Evolutionary conservation across 1,140 invertebrate species (phyloP).

Genomic region (Drosophila bipectinata): DNA sequence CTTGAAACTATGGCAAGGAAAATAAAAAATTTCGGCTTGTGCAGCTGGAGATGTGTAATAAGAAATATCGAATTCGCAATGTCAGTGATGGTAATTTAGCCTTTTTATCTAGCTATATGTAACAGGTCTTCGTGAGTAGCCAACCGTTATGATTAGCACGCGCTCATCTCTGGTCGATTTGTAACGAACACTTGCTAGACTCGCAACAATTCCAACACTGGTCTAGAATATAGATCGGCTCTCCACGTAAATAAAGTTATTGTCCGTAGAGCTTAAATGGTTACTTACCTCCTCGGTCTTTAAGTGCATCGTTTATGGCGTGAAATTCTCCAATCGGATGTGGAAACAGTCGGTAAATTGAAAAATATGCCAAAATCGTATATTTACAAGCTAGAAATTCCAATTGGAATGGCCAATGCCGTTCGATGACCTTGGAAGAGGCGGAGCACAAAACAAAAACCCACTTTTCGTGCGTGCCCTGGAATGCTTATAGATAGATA

Average conservation of each 20-base stretch:
- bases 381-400: background rate
- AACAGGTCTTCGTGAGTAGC: background rate
- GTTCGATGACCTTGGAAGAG: conserved; percentile 46
- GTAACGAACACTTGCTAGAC: conserved; percentile 16
- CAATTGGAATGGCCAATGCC: conserved; percentile 17
- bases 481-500: conserved; percentile 34
- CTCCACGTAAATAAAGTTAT: conserved; percentile 47
- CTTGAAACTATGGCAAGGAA: conserved; percentile 27
- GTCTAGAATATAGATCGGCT: conserved; percentile 8
- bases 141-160: conserved; percentile 6
- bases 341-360: conserved; percentile 22
- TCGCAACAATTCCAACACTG: conserved; percentile 13
- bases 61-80: conserved; percentile 3
- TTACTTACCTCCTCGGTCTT: conserved; percentile 6
- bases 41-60: conserved; percentile 30
- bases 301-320: conserved; percentile 21
- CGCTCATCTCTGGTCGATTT: background rate
- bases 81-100: conserved; percentile 16
- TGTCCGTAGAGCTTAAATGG: conserved; percentile 13
- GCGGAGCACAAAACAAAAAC: conserved; percentile 42
- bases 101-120: background rate
- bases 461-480: conserved; percentile 5
- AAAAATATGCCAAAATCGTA: background rate
- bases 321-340: conserved; percentile 10
- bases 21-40: conserved; percentile 40